Evolutionary conservation across 37 sponge, comb jelly and placozoan species (phyloP).

Genomic region (Dysidea cf. avara): DNA sequence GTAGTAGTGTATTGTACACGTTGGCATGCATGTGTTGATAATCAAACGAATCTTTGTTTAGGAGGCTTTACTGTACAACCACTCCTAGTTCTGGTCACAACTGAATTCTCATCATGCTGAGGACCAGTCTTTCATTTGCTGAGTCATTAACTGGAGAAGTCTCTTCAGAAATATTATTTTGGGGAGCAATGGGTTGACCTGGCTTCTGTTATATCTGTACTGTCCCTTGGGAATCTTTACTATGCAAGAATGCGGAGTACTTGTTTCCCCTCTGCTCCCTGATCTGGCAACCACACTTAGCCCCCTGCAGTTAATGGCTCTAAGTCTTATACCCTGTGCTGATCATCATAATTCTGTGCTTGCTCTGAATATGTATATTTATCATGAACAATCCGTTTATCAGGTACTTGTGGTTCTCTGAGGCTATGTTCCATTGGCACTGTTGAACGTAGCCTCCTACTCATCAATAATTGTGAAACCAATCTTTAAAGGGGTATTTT

Average conservation of each 20-base stretch:
- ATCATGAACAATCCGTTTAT: not conserved
- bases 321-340: slow-evolving; percentile 4
- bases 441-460: slow-evolving; percentile 28
- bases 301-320: no score
- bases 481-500: slow-evolving; percentile 43
- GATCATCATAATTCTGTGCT: slow-evolving; percentile 14
- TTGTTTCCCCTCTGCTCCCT: slow-evolving; percentile 3
- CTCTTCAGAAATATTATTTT: no score
- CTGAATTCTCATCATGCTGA: no score
- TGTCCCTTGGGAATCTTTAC: slow-evolving; percentile 9
- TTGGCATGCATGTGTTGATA: no score
- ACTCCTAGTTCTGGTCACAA: no score
- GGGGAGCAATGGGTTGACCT: not conserved
- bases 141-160: no score
- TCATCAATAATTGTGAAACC: slow-evolving; percentile 46
- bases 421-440: slow-evolving; percentile 21
- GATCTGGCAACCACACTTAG: slow-evolving; percentile 34
- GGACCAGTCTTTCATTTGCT: no score
- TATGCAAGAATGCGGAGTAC: slow-evolving; percentile 10
- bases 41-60: no score
- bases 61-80: no score
- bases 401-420: slow-evolving; percentile 15
- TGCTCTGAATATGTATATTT: slow-evolving; percentile 12
- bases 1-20: no score
- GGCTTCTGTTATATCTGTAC: slow-evolving; percentile 25